Evolutionary conservation across 2,888 invertebrate species (phyloP).

Genomic region (Epicampocera succincta): DNA sequence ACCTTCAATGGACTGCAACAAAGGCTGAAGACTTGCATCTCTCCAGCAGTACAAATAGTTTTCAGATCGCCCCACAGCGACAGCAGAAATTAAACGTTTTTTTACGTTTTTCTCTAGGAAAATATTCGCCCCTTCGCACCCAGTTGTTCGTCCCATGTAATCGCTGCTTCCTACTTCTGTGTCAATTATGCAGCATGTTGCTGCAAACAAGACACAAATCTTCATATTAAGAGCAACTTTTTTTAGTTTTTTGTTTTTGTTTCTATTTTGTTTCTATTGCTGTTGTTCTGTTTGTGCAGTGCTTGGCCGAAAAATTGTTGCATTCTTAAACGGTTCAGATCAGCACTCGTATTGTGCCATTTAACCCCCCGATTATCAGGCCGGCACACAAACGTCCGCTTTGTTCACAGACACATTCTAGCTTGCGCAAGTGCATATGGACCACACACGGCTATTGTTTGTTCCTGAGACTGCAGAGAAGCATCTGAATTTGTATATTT

Average conservation of each 20-base stretch:
- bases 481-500: slow-evolving; percentile 1
- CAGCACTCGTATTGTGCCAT: slow-evolving; percentile 37
- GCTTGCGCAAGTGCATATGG: background rate
- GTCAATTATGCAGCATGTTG: slow-evolving; percentile 14
- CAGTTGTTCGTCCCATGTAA: background rate
- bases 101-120: too few relatives aligned
- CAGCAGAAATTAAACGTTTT: too few relatives aligned
- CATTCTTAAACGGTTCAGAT: slow-evolving; percentile 45
- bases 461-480: background rate
- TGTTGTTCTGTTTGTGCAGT: slow-evolving; percentile 1
- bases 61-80: too few relatives aligned
- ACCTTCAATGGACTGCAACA: too few relatives aligned
- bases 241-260: background rate
- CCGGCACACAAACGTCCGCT: background rate
- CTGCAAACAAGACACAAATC: slow-evolving; percentile 21
- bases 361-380: slow-evolving; percentile 12
- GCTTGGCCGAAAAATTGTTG: slow-evolving; percentile 42
- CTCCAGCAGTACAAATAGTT: too few relatives aligned
- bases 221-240: background rate
- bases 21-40: too few relatives aligned
- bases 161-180: background rate
- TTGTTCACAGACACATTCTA: slow-evolving; percentile 1
- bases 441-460: background rate
- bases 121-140: background rate
- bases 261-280: background rate